Evolutionary conservation across 2,797 vertebrate species (phyloP), one percentile per base, ranked within the genome.

Genomic region (Prionace glauca): DNA sequence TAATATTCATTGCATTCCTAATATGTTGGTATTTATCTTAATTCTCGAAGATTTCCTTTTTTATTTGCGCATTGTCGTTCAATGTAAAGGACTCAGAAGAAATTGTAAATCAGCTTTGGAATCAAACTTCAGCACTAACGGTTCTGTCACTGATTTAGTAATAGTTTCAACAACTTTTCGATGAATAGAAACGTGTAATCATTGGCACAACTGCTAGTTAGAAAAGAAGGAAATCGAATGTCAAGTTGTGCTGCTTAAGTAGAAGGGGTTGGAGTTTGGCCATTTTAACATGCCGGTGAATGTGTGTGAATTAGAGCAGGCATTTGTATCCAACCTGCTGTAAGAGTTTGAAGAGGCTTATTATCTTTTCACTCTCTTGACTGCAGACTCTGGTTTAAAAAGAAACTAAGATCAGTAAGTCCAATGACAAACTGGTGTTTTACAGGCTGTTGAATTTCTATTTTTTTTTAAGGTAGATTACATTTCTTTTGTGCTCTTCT

Each of bases 391-490:
- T 96, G 96, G 91, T 96, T 96, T 96, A 97, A 96, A 96, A 96
- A 96, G 97, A 97, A 97, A 97, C 97, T 96, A 96, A 97, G 97
- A 98, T 98, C 97, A 97, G 97, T 98, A 97, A 96, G 96, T 97
- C 97, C 65, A 92, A 92, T 92, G 65, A 97, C 96, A 97, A 97
- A 97, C 97, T 97, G 45, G 50, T 92, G 10, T 77, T 77, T 95
- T 41, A 94, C 29, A 77, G 45, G 69, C 36, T 50, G 72, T 60
- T 60, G 71, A 12, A 50, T 95, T 95, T 50, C 45, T 50, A 56
- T n/a, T 29, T 20, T 32, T 32, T 20, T 95, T 74, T 50, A 60
- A 77, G 93, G 74, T 45, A 14, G 36, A 29, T 74, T 95, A n/a
- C 45, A 69, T 12, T 92, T 69, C 65, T 26, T 92, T 92, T 92